A percentile compares a stretch with the other conserved stretches of the same genome.
Conservation (phyloP, 2,888 invertebrate species). For the Oscheius sp. region DNA sequence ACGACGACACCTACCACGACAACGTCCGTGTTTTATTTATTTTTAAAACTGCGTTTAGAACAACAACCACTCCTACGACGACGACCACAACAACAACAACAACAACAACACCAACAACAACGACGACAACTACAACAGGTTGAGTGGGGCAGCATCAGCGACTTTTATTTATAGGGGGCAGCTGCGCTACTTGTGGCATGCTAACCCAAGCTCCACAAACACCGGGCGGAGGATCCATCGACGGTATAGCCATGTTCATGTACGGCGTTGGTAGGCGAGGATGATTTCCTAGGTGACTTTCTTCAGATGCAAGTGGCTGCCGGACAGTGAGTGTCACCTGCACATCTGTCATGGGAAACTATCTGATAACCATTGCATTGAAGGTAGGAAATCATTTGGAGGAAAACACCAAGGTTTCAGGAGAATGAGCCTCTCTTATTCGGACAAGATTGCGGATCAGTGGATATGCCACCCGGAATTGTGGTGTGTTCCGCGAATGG, state of each 20-base stretch:
- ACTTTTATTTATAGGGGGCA: too few relatives aligned
- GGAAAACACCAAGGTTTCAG: too few relatives aligned
- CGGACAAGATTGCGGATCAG: background rate
- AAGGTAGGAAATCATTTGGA: background rate
- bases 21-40: background rate
- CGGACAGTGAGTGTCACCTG: background rate
- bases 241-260: conserved; percentile 15
- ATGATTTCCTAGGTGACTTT: too few relatives aligned
- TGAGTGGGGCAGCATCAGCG: too few relatives aligned
- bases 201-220: conserved; percentile 2
- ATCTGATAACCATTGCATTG: background rate
- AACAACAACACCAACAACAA: too few relatives aligned
- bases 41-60: too few relatives aligned
- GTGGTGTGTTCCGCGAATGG: background rate
- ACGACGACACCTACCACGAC: conserved; percentile 8
- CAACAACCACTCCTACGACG: background rate
- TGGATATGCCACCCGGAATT: background rate
- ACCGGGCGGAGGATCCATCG: background rate
- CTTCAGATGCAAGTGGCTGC: conserved; percentile 1
- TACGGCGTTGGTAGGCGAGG: background rate
- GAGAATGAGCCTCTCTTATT: background rate
- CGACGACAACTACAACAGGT: too few relatives aligned
- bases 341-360: background rate
- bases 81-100: too few relatives aligned
- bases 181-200: too few relatives aligned